Evolutionary conservation across 2,113 vertebrate genomes (phyloP).

Genomic region (Catagonus wagneri): DNA sequence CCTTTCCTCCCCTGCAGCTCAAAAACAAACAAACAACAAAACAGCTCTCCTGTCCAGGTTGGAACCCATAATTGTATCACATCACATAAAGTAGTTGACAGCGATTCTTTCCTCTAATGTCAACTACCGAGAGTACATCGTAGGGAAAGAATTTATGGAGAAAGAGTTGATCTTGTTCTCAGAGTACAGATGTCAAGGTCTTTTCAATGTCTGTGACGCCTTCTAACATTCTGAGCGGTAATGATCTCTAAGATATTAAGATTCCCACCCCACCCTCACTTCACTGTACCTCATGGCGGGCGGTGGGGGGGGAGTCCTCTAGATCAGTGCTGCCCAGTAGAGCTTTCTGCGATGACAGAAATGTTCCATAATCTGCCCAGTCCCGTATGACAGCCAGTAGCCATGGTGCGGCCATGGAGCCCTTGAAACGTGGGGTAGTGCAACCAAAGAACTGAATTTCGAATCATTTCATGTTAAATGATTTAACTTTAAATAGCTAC

Average conservation of each 20-base stretch:
- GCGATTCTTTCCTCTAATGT: background rate
- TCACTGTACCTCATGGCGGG: background rate
- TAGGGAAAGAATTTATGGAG: slow-evolving; percentile 37
- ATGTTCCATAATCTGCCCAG: background rate
- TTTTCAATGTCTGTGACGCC: background rate
- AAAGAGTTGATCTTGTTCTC: background rate
- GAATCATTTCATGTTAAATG: slow-evolving; percentile 27
- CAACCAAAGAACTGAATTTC: background rate
- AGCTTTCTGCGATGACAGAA: background rate
- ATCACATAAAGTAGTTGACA: background rate
- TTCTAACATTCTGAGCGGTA: slow-evolving; percentile 7
- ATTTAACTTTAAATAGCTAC: background rate
- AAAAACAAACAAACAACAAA: slow-evolving; percentile 29
- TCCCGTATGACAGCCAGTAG: background rate
- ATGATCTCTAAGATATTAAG: slow-evolving; percentile 29
- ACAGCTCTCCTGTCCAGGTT: slow-evolving; percentile 23
- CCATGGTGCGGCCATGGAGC: background rate
- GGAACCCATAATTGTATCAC: background rate
- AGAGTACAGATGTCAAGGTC: background rate
- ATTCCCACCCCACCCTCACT: background rate
- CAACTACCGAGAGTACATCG: background rate
- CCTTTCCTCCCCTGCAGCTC: background rate
- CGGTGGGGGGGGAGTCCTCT: too few relatives aligned
- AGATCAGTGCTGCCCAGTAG: background rate
- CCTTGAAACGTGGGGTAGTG: background rate